phyloP scores from a whole-genome alignment of 2,113 vertebrate species.

The Ciconia boyciana region DNA sequence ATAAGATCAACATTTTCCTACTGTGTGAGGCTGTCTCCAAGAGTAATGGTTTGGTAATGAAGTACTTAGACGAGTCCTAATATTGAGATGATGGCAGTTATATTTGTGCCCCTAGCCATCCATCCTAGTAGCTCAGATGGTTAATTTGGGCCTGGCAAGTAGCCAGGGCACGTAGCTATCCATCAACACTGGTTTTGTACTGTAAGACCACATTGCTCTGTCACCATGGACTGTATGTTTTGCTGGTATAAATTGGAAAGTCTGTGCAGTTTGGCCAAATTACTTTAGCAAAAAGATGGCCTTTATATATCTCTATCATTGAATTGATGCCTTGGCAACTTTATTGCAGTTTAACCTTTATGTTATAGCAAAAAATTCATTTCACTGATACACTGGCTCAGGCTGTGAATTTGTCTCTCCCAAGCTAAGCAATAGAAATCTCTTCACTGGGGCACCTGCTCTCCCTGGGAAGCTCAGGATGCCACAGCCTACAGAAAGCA shows the following conservation, averaged over 20 bases:
- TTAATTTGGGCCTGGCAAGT: background rate
- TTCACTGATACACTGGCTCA: background rate
- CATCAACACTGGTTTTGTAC: background rate
- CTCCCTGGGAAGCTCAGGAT: background rate
- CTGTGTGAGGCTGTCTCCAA: background rate
- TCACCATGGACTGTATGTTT: background rate
- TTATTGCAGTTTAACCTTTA: slow-evolving; percentile 50
- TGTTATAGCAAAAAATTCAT: slow-evolving; percentile 2
- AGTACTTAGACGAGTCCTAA: background rate
- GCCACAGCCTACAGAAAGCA: background rate
- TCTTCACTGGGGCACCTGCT: background rate
- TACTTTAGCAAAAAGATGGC: background rate
- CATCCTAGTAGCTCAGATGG: background rate
- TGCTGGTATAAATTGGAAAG: background rate
- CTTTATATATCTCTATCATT: background rate
- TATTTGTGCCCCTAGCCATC: background rate
- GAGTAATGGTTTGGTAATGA: background rate
- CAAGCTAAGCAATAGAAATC: background rate
- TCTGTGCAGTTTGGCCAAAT: background rate
- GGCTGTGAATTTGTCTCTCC: background rate
- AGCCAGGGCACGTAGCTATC: background rate
- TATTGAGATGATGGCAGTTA: background rate
- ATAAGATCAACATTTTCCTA: background rate
- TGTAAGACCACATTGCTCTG: background rate
- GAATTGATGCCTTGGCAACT: background rate